Base-by-base conservation (phyloP, 1,140 invertebrate genomes). In the Drosophila chauvacae region DNA sequence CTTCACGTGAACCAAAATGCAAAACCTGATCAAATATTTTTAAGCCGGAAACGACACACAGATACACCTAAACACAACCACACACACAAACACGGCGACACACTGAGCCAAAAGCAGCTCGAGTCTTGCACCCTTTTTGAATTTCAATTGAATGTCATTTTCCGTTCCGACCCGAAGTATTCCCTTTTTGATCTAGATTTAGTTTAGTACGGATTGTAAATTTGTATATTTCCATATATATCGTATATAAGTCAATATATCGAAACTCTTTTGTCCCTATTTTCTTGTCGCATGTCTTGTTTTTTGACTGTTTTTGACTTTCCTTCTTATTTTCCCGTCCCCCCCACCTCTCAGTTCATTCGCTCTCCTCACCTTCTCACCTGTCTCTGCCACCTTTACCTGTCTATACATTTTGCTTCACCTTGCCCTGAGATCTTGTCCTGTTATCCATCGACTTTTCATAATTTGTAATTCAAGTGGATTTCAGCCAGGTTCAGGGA, bases 401-500 rank as follows among this genome's bases (percentile, higher is more conserved):
- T 48, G 18, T 50, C 45, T 60, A 20, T 42, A 41, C 65, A 71
- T 28, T 70, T 39, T 72, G 45, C 69, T 72, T 71, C 45, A 26
- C 39, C 30, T 35, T 37, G 33, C 55, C 69, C 69, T 51, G 42
- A 47, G 44, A 72, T 72, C 69, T 72, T 60, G 69, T 50, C 37
- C 69, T 72, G 69, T 72, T 72, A 72, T 72, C 69, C 69, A 72
- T 72, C 37, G 28, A 72, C 66, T 23, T 72, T 72, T 42, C 66
- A 61, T 83, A 30, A 60, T 77, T 85, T 85, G 86, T 90, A 81
- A 84, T 90, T 90, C 78, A 90, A 90, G 81, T 90, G 85, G 85
- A 90, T 87, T 77, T 73, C 74, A 85, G 66, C 85, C 72, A 76
- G 68, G 71, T 81, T 85, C 85, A 81, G 85, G 85, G 78, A 90